These are phyloP conservation scores for Amazona finschi DNA, from an alignment of 2,797 vertebrate genomes.

Conservation along the genomic window DNA sequence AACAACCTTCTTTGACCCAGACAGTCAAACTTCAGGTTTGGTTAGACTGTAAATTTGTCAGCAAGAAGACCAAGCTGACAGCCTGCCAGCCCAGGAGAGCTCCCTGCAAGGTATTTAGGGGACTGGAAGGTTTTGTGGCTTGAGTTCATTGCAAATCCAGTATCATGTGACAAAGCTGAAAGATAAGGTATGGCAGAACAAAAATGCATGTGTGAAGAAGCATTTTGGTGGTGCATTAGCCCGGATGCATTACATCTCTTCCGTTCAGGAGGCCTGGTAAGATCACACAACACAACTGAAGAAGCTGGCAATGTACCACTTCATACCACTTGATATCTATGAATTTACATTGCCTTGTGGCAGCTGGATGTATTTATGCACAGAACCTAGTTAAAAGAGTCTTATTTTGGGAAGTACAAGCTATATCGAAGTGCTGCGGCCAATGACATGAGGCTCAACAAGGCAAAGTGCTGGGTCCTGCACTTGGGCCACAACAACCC, in stretches of 20 bases:
- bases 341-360: not conserved
- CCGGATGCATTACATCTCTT: not conserved
- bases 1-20: not conserved
- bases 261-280: not conserved
- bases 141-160: not conserved
- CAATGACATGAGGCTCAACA: not conserved
- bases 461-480: not conserved
- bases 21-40: not conserved
- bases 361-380: not conserved
- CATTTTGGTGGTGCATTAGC: not conserved
- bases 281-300: not conserved
- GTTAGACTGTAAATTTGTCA: not conserved
- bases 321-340: not conserved
- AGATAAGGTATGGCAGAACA: not conserved
- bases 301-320: not conserved
- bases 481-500: not conserved
- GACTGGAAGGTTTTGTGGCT: not conserved
- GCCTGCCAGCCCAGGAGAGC: not conserved
- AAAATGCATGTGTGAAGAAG: not conserved
- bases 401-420: not conserved
- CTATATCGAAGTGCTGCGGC: not conserved
- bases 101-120: accelerated
- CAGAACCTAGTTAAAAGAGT: not conserved
- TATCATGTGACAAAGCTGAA: not conserved
- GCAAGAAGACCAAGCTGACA: not conserved